Evolutionary conservation across 2,797 vertebrate species (phyloP).

Genomic region (Cirrhinus mrigala): DNA sequence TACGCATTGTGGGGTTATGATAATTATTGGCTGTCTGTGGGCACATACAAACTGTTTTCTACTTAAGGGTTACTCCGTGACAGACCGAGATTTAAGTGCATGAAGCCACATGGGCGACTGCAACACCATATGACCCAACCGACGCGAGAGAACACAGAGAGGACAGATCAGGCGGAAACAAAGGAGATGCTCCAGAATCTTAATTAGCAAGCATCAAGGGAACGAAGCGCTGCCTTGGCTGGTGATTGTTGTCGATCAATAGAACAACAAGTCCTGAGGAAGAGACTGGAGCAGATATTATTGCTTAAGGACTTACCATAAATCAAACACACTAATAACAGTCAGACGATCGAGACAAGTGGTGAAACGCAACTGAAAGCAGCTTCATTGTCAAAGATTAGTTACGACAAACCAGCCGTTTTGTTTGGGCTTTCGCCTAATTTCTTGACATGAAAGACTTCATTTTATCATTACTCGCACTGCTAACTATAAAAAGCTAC

Average conservation of each 20-base stretch:
- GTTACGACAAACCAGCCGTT: neutral
- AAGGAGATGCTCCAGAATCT: slow-evolving; percentile 47
- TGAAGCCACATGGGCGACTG: slow-evolving; percentile 1
- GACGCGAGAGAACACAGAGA: slow-evolving; percentile 30
- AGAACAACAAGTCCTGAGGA: slow-evolving; percentile 47
- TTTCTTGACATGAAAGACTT: neutral
- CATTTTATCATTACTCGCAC: neutral
- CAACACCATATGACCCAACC: slow-evolving; percentile 40
- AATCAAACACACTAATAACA: slow-evolving; percentile 55
- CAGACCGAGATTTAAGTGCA: slow-evolving; percentile 48
- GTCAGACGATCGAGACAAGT: slow-evolving; percentile 51
- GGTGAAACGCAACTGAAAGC: slow-evolving; percentile 51
- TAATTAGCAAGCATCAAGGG: slow-evolving; percentile 56
- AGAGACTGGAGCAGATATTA: slow-evolving; percentile 49
- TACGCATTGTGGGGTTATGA: slow-evolving; percentile 71
- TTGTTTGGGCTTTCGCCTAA: neutral
- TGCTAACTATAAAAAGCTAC: neutral
- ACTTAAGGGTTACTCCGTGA: slow-evolving; percentile 71
- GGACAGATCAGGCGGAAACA: slow-evolving; percentile 44
- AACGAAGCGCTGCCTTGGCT: slow-evolving; percentile 39
- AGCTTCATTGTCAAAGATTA: slow-evolving; percentile 32
- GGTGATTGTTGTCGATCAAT: slow-evolving; percentile 60
- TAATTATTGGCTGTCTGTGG: slow-evolving; percentile 82
- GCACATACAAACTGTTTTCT: slow-evolving; percentile 70
- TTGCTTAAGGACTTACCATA: slow-evolving; percentile 56